Evolutionary conservation across 2,888 invertebrate genomes (phyloP).

Genomic region (Nephrotoma flavescens): DNA sequence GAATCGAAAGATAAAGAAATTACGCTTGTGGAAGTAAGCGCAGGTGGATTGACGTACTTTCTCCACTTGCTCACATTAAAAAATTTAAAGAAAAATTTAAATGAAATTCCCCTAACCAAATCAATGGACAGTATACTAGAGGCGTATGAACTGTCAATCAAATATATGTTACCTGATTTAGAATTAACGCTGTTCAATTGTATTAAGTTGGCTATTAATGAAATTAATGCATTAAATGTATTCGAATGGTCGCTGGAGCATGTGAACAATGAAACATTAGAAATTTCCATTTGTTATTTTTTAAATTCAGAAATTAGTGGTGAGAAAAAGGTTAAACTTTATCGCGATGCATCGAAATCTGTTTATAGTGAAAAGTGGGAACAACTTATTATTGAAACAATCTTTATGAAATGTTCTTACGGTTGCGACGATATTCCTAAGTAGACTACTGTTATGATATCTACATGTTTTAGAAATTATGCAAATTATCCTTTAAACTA

Average conservation of each 20-base stretch:
- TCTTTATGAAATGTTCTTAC: conserved; percentile 22
- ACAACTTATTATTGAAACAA: conserved; percentile 28
- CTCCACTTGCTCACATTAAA: conserved; percentile 25
- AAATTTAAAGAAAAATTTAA: conserved; percentile 14
- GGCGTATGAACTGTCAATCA: conserved; percentile 29
- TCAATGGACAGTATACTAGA: conserved; percentile 25
- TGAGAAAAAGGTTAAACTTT: conserved; percentile 24
- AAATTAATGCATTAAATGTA: conserved; percentile 23
- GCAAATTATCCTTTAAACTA: neutral
- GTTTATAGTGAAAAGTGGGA: conserved; percentile 28
- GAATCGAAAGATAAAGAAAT: conserved; percentile 29
- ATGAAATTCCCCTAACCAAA: conserved; percentile 19
- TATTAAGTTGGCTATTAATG: conserved; percentile 22
- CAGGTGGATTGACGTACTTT: conserved; percentile 27
- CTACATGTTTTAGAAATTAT: neutral
- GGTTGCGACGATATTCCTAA: neutral
- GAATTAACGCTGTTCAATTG: conserved; percentile 22
- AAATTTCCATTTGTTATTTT: conserved; percentile 30
- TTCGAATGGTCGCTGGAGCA: conserved; percentile 31
- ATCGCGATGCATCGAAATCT: conserved; percentile 26
- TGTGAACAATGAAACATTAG: conserved; percentile 28
- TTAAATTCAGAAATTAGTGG: conserved; percentile 23
- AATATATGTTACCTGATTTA: conserved; percentile 28
- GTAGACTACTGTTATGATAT: neutral
- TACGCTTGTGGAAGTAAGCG: conserved; percentile 25